These are phyloP conservation scores for Actias luna DNA, from an alignment of 2,888 invertebrate genomes.

Conservation along the genomic window DNA sequence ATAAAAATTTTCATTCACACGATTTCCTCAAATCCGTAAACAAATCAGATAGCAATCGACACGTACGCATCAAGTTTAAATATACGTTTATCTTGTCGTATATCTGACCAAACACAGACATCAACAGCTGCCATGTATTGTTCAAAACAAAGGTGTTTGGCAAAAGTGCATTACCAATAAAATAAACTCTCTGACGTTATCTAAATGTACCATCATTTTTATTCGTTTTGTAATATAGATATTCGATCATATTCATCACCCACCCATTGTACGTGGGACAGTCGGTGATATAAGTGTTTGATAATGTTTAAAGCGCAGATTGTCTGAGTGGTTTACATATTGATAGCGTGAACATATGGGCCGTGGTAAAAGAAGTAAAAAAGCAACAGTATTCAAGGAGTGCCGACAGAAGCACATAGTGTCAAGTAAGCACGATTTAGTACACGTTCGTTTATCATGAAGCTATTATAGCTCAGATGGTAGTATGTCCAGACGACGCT, in stretches of 20 bases:
- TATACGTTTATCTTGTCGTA: slow-evolving; percentile 19
- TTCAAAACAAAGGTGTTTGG: slow-evolving; percentile 74
- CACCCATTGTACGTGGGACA: slow-evolving; percentile 31
- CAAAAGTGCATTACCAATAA: slow-evolving; percentile 49
- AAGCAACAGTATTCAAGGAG: too few species aligned
- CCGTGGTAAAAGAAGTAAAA: too few species aligned
- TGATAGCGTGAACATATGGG: too few species aligned
- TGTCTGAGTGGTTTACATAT: too few species aligned
- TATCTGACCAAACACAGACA: slow-evolving; percentile 45
- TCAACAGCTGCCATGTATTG: slow-evolving; percentile 73
- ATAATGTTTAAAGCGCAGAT: background rate
- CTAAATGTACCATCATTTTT: slow-evolving; percentile 72
- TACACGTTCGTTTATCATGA: too few species aligned
- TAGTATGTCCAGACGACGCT: too few species aligned
- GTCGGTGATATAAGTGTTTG: slow-evolving; percentile 36
- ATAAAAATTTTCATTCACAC: slow-evolving; percentile 15
- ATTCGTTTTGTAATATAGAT: slow-evolving; percentile 53
- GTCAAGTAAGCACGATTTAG: too few species aligned
- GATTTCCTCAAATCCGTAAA: slow-evolving; percentile 13
- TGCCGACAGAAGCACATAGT: too few species aligned
- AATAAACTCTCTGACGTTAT: slow-evolving; percentile 52
- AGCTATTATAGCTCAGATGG: too few species aligned
- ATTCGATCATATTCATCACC: slow-evolving; percentile 43
- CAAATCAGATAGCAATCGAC: slow-evolving; percentile 17
- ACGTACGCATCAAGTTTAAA: slow-evolving; percentile 15